These are phyloP conservation scores for Riparia riparia DNA, from an alignment of 2,113 vertebrate genomes.

Conservation along the genomic window DNA sequence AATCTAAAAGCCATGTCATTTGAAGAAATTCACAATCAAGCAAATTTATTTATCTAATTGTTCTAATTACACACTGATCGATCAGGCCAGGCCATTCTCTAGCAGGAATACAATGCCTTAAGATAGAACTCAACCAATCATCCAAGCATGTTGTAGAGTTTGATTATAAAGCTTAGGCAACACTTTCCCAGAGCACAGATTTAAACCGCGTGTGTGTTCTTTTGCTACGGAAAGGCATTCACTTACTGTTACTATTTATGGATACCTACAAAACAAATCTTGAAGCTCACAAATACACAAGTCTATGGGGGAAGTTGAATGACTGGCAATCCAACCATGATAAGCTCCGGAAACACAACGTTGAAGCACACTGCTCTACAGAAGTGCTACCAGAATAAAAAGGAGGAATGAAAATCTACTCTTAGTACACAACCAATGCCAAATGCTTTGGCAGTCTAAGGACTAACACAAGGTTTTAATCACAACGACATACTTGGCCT, in stretches of 20 bases:
- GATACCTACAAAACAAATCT: neutral
- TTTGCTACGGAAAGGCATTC: neutral
- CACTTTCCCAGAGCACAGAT: neutral
- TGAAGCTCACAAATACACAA: neutral
- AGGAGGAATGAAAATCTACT: neutral
- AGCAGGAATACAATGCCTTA: neutral
- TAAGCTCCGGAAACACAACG: neutral
- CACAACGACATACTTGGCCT: neutral
- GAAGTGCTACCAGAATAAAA: neutral
- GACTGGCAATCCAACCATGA: neutral
- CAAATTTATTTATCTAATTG: neutral
- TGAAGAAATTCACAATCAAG: neutral
- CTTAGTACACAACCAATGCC: neutral
- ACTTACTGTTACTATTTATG: neutral
- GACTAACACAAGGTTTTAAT: neutral
- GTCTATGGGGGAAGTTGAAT: neutral
- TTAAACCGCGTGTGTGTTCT: fast-evolving
- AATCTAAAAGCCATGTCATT: neutral
- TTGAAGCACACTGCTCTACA: neutral
- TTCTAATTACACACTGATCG: neutral
- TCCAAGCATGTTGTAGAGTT: neutral
- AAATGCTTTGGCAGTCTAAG: neutral
- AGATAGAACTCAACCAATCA: neutral
- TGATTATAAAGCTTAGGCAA: neutral
- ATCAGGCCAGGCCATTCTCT: neutral